Evolutionary conservation across 2,113 vertebrate genomes (phyloP).

Genomic region (Bos javanicus): DNA sequence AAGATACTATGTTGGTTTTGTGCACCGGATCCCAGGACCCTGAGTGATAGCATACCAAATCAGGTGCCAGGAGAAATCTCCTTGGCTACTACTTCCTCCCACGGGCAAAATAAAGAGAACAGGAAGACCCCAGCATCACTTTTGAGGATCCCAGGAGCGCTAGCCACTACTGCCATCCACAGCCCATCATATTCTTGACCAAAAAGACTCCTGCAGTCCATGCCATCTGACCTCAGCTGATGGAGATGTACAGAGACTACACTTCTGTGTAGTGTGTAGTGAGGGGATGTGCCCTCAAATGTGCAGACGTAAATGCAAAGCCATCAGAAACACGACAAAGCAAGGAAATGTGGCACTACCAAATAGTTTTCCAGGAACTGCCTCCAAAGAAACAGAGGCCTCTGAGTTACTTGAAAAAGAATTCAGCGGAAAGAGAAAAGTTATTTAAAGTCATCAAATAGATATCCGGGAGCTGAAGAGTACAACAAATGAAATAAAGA

Average conservation of each 20-base stretch:
- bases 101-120: background rate
- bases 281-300: background rate
- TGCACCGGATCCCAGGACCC: background rate
- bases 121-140: too few relatives aligned
- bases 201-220: background rate
- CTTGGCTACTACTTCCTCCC: background rate
- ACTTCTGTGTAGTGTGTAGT: too few relatives aligned
- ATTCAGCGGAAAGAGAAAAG: background rate
- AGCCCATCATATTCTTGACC: background rate
- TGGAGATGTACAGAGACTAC: background rate
- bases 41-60: background rate
- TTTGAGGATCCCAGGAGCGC: background rate
- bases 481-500: background rate
- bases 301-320: background rate
- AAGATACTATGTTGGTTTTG: too few relatives aligned
- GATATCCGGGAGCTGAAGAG: background rate
- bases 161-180: background rate
- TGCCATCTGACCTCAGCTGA: background rate
- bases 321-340: background rate
- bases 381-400: background rate
- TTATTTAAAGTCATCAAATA: background rate
- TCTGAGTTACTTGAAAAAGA: background rate
- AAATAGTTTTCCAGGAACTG: background rate
- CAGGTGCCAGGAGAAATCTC: background rate
- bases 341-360: background rate